phyloP scores from a whole-genome alignment of 2,113 vertebrate genomes.

The Scolopax mira region DNA sequence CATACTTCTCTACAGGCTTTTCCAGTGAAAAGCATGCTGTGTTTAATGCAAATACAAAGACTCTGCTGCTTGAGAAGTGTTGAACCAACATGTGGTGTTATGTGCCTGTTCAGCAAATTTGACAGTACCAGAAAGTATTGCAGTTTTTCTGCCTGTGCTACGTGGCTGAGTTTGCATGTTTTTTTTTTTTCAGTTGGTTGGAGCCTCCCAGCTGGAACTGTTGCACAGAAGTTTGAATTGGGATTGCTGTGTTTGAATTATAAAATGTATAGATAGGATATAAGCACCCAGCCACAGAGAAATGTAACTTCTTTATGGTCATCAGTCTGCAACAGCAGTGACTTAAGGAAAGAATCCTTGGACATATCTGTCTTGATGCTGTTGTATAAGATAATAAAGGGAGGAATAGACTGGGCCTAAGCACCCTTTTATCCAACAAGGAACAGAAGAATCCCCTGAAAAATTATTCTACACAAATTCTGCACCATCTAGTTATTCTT shows the following conservation, averaged over 20 bases:
- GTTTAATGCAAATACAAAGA: neutral
- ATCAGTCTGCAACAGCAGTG: neutral
- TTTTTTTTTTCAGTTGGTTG: neutral
- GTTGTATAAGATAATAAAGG: neutral
- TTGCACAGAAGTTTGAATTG: neutral
- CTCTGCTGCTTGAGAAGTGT: neutral
- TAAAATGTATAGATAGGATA: neutral
- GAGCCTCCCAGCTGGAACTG: neutral
- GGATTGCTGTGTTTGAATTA: neutral
- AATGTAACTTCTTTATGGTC: neutral
- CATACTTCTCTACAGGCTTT: neutral
- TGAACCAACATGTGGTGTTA: neutral
- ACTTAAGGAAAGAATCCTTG: neutral
- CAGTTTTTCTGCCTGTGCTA: neutral
- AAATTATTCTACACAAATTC: neutral
- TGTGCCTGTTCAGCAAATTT: neutral
- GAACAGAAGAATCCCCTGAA: neutral
- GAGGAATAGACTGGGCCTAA: neutral
- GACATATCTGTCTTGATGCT: neutral
- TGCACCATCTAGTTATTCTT: neutral
- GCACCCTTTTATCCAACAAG: neutral
- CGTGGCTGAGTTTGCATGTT: neutral
- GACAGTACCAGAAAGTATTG: neutral
- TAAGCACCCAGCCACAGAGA: neutral
- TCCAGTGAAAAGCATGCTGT: neutral